phyloP scores from a whole-genome alignment of 2,888 invertebrate species.

The Drosophila borborema region DNA sequence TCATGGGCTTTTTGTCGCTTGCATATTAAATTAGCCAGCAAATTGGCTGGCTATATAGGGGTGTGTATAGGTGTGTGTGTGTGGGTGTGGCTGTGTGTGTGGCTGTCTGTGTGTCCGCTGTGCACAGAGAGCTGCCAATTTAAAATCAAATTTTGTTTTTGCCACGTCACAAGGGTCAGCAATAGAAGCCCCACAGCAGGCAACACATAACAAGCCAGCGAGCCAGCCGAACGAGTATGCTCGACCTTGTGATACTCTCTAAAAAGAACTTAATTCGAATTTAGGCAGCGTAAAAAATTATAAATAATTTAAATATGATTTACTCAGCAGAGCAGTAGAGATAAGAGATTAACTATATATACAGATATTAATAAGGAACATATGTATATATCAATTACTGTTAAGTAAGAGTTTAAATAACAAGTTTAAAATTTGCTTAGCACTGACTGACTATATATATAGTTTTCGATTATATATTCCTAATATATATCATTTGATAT shows the following conservation, averaged over 20 bases:
- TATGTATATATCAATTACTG: too few species aligned
- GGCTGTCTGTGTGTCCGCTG: conserved; percentile 27
- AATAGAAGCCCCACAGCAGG: neutral
- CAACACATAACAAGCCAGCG: neutral
- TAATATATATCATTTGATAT: too few species aligned
- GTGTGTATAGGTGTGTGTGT: conserved; percentile 31
- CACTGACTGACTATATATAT: too few species aligned
- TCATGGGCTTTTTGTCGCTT: conserved; percentile 51
- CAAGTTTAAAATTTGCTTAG: too few species aligned
- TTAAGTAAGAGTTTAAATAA: too few species aligned
- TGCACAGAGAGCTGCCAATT: conserved; percentile 56
- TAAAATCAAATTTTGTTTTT: conserved; percentile 69
- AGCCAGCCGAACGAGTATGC: neutral
- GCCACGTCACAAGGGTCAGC: conserved; percentile 58
- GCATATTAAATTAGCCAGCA: conserved; percentile 79
- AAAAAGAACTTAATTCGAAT: too few species aligned
- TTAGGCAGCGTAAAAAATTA: neutral
- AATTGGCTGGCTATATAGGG: conserved; percentile 46
- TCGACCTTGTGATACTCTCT: neutral
- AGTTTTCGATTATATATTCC: too few species aligned
- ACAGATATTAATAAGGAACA: too few species aligned
- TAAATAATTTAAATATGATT: neutral
- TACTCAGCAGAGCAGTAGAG: neutral
- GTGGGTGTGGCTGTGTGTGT: conserved; percentile 32
- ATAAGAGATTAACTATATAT: too few species aligned